A percentile compares a stretch with the other conserved stretches of the same genome.
Evolutionary conservation across 2,113 vertebrate species (phyloP).

Genomic region (Pongo pygmaeus): DNA sequence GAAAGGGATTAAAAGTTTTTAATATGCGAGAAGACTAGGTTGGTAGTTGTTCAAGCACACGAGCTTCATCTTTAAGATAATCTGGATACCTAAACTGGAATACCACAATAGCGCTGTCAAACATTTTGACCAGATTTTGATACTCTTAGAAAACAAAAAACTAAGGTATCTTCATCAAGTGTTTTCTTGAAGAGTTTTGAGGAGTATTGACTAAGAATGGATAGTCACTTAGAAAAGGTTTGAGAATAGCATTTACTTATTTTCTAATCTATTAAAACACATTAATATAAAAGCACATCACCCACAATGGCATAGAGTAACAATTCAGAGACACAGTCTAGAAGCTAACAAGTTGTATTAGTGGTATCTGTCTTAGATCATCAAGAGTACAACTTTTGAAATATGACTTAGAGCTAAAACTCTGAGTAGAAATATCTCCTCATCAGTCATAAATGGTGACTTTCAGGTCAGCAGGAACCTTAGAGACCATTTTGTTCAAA

Average conservation of each 20-base stretch:
- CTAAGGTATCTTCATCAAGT: neutral
- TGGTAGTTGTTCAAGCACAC: neutral
- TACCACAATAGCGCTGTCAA: neutral
- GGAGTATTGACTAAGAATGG: neutral
- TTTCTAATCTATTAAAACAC: neutral
- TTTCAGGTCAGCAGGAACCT: neutral
- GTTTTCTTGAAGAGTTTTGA: neutral
- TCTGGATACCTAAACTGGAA: neutral
- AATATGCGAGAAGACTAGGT: constrained; percentile 20
- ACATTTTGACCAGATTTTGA: neutral
- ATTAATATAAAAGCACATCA: neutral
- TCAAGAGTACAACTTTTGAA: neutral
- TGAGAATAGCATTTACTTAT: neutral
- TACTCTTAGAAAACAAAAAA: neutral
- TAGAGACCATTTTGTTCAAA: neutral
- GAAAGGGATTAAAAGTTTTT: constrained; percentile 43
- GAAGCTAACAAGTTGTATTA: neutral
- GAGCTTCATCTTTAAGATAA: constrained; percentile 13
- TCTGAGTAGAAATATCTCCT: neutral
- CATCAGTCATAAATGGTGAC: neutral
- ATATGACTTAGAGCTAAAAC: neutral
- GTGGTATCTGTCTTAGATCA: constrained; percentile 41
- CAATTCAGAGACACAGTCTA: neutral
- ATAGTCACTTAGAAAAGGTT: neutral
- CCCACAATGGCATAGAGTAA: neutral